Evolutionary conservation across 2,888 invertebrate species (phyloP).

Genomic region (Xanthorhoe designata): DNA sequence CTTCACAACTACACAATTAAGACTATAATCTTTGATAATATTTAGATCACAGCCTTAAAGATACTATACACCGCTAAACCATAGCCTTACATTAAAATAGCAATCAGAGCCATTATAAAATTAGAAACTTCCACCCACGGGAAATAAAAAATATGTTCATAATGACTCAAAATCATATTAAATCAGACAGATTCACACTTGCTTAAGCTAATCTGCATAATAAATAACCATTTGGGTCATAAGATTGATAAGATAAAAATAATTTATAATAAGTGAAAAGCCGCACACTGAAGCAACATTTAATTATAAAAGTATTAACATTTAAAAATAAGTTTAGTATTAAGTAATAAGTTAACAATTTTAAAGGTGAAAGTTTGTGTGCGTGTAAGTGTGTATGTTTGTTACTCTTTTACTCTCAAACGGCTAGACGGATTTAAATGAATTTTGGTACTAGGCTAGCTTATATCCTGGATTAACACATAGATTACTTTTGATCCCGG

Average conservation of each 20-base stretch:
- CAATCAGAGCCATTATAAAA: constrained; percentile 33
- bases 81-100: constrained; percentile 1
- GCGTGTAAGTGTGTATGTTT: too few relatives aligned
- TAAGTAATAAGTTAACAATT: too few relatives aligned
- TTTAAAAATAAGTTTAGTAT: too few relatives aligned
- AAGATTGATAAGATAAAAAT: constrained; percentile 41
- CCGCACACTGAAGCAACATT: constrained; percentile 22
- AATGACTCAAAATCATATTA: constrained; percentile 38
- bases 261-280: constrained; percentile 11
- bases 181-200: constrained; percentile 44
- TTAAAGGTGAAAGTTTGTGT: too few relatives aligned
- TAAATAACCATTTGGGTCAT: constrained; percentile 43
- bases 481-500: too few relatives aligned
- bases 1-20: too few relatives aligned
- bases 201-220: constrained; percentile 41
- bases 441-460: too few relatives aligned
- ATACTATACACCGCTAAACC: neutral
- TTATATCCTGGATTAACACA: too few relatives aligned
- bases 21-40: too few relatives aligned
- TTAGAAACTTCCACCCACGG: constrained; percentile 39
- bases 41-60: too few relatives aligned
- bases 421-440: too few relatives aligned
- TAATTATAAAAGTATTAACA: neutral
- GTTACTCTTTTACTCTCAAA: too few relatives aligned
- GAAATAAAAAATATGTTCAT: constrained; percentile 34